Evolutionary conservation across 2,888 invertebrate species (phyloP).

Genomic region (Ormyrus nitidulus): DNA sequence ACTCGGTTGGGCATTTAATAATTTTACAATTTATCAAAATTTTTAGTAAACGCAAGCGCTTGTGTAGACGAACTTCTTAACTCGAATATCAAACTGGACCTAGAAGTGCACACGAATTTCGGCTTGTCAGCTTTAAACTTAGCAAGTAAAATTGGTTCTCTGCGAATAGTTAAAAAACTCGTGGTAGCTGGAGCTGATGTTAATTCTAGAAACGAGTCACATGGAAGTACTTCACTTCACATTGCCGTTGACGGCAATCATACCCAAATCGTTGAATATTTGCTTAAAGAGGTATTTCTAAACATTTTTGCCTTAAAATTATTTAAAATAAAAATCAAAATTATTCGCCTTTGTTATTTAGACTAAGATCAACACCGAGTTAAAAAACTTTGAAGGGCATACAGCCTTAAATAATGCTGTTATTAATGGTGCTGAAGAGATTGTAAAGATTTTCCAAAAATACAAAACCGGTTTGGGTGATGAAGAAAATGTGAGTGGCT

Average conservation of each 20-base stretch:
- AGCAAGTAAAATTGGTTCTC: slow-evolving; percentile 71
- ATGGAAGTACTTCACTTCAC: slow-evolving; percentile 81
- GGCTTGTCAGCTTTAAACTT: slow-evolving; percentile 69
- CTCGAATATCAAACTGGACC: slow-evolving; percentile 55
- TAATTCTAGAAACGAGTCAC: slow-evolving; percentile 78
- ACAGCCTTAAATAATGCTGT: slow-evolving; percentile 83
- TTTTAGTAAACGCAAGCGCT: slow-evolving; percentile 58
- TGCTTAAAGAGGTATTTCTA: slow-evolving; percentile 74
- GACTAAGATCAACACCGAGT: slow-evolving; percentile 77
- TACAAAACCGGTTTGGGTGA: slow-evolving; percentile 64
- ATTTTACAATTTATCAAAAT: no score
- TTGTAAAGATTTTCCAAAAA: slow-evolving; percentile 65
- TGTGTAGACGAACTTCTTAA: slow-evolving; percentile 65
- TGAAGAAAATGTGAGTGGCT: no score
- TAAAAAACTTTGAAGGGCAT: slow-evolving; percentile 78
- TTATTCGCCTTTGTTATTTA: slow-evolving; percentile 51
- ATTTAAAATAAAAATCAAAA: no score
- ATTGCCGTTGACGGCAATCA: slow-evolving; percentile 80
- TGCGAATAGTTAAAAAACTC: slow-evolving; percentile 75
- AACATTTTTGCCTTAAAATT: not conserved
- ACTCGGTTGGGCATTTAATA: no score
- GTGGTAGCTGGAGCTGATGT: slow-evolving; percentile 78
- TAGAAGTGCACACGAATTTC: slow-evolving; percentile 64
- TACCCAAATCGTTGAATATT: slow-evolving; percentile 76
- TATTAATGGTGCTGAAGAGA: slow-evolving; percentile 72